A percentile compares a stretch with the other conserved stretches of the same genome.
Conservation (phyloP, 2,113 vertebrate species). For the Pollachius pollachius region DNA sequence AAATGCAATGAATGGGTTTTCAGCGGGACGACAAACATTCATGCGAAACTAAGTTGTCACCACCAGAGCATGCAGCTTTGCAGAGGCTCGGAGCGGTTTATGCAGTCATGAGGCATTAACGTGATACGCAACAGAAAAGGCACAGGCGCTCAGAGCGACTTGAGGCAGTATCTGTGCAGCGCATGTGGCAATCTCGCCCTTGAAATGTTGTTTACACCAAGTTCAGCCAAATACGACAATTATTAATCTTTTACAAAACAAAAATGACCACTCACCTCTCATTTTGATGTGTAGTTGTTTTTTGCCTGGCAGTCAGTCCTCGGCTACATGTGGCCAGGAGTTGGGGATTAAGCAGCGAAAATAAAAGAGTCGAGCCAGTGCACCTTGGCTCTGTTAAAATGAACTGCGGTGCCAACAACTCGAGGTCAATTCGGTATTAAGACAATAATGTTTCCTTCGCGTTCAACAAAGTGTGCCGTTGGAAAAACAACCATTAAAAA, state of each 20-base stretch:
- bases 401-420: conserved; percentile 32
- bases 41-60: no score
- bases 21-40: not conserved
- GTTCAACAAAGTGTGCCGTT: conserved; percentile 48
- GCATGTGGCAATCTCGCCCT: conserved; percentile 40
- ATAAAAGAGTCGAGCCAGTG: conserved; percentile 12
- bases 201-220: not conserved
- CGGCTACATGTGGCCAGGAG: conserved; percentile 54
- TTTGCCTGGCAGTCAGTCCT: conserved; percentile 11
- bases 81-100: conserved; percentile 39
- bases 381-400: conserved; percentile 34
- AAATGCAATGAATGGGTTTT: no score
- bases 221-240: conserved; percentile 1
- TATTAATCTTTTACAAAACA: not conserved
- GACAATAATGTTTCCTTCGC: conserved; percentile 29
- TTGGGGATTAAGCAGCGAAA: not conserved
- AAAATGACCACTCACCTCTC: conserved; percentile 67
- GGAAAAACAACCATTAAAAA: conserved; percentile 36
- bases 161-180: conserved; percentile 25
- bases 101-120: conserved; percentile 63
- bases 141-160: conserved; percentile 45
- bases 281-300: conserved; percentile 50
- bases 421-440: conserved; percentile 3
- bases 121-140: conserved; percentile 47
- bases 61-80: not conserved